These are phyloP conservation scores for Hyposoter dolosus DNA, from an alignment of 2,888 invertebrate genomes.

Conservation along the genomic window DNA sequence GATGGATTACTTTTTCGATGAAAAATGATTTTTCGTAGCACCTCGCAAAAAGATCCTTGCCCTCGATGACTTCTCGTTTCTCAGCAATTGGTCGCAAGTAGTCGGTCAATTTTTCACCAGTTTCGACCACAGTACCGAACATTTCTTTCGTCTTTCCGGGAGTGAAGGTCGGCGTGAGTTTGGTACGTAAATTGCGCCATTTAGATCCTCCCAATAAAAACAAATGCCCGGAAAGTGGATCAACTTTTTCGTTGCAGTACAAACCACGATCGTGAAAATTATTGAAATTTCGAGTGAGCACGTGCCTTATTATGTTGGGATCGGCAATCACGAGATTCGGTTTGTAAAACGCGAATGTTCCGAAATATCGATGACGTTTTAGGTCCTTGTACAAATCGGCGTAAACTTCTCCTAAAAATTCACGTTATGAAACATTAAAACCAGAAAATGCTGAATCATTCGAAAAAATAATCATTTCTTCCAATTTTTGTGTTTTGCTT, in stretches of 20 bases:
- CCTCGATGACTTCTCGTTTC: constrained; percentile 57
- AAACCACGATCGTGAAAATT: constrained; percentile 82
- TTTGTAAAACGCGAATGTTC: constrained; percentile 76
- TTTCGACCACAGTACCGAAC: constrained; percentile 77
- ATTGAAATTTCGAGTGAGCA: constrained; percentile 81
- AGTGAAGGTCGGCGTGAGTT: constrained; percentile 84
- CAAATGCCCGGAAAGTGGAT: constrained; percentile 79
- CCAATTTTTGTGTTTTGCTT: background rate
- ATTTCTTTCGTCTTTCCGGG: constrained; percentile 83
- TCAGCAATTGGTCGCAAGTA: constrained; percentile 62
- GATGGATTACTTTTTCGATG: no score
- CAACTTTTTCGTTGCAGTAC: constrained; percentile 77
- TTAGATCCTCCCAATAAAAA: constrained; percentile 78
- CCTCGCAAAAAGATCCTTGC: constrained; percentile 77
- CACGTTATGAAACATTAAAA: background rate
- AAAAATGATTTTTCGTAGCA: constrained; percentile 43
- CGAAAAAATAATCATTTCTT: background rate
- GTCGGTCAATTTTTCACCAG: constrained; percentile 72
- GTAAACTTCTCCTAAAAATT: constrained; percentile 73
- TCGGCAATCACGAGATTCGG: constrained; percentile 80
- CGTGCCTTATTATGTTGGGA: constrained; percentile 78
- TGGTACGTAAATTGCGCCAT: constrained; percentile 82
- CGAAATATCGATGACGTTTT: constrained; percentile 75
- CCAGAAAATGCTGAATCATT: background rate
- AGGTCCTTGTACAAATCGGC: constrained; percentile 71